Evolutionary conservation across 2,888 invertebrate genomes (phyloP), one percentile per base, ranked within the genome.

Genomic region (Tetranychus truncatus): DNA sequence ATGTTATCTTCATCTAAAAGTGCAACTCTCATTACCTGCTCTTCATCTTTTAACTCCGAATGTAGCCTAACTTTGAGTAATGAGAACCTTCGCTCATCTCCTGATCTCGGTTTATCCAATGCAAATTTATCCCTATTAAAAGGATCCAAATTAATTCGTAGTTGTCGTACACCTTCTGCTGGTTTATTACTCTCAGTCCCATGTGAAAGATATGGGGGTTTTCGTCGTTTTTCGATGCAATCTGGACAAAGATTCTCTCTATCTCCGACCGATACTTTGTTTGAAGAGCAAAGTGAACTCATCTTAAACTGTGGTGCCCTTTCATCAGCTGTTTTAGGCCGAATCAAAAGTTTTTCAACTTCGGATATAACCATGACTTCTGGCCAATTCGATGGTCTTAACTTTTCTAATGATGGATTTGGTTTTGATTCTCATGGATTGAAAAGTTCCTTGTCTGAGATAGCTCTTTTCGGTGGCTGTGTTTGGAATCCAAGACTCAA

Each of bases 291-390:
- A 81, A 88, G 88, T 75, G 90, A 90, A 80, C 83, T 91, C 79
- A 88, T 92, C 77, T 87, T 89, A 45, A 89, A 89, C 76, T 91
- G 91, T 81, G 91, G 89, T 0, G 89, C 88, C 8, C 85, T 91
- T 45, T 90, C 90, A 73, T 89, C 89, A 0, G 90, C 89, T 74
- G 77, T 78, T 76, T 84, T 91, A 0, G 91, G 91, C 1, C 85
- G 91, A n/a, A 89, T 90, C 73, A 88, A 91, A 80, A 90, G 90
- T 80, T 91, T 91, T 84, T 91, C 91, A 80, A 90, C 91, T 0
- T 88, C 88, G 45, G 92, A 92, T 81, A 89, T 91, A 21, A 87
- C 78, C 85, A 86, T 0, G 85, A 21, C 34, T 21, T 24, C 69
- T 5, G 20, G 21, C 20, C 20, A 69, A 20, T 24, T 55, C 15